A percentile compares a stretch with the other conserved stretches of the same genome.
Evolutionary conservation across 2,797 vertebrate species (phyloP).

Genomic region (Salarias fasciatus): DNA sequence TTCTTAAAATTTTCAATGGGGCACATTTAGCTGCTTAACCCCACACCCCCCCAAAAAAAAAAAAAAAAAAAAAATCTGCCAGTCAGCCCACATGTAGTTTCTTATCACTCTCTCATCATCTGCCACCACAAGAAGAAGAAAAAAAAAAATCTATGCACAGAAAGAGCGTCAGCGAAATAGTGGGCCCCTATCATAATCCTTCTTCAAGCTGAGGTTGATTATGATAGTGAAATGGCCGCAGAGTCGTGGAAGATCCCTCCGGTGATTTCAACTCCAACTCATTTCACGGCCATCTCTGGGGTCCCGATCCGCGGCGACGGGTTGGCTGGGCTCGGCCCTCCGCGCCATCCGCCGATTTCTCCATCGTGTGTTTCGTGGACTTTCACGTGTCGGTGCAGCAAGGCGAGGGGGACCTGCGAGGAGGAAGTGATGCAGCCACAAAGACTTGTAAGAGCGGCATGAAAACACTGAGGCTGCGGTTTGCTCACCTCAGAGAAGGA

Average conservation of each 20-base stretch:
- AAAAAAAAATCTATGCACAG: slow-evolving; percentile 40
- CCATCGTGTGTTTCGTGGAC: slow-evolving; percentile 64
- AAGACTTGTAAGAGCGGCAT: slow-evolving; percentile 57
- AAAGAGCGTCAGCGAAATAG: slow-evolving; percentile 58
- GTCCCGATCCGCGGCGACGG: slow-evolving; percentile 51
- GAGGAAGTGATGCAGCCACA: slow-evolving; percentile 78
- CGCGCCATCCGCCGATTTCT: slow-evolving; percentile 49
- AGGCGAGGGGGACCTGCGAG: slow-evolving; percentile 35
- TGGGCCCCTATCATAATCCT: slow-evolving; percentile 52
- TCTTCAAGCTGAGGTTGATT: slow-evolving; percentile 63
- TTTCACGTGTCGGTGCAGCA: slow-evolving; percentile 56
- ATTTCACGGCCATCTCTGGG: slow-evolving; percentile 61
- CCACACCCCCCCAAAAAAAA: too few relatives aligned
- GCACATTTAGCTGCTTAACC: slow-evolving; percentile 36
- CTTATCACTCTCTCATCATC: slow-evolving; percentile 56
- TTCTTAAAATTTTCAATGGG: slow-evolving; percentile 31
- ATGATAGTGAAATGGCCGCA: slow-evolving; percentile 62
- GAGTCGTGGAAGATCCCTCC: slow-evolving; percentile 54
- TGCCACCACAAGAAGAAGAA: slow-evolving; percentile 13
- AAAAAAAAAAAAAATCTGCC: slow-evolving; percentile 18
- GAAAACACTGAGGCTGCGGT: slow-evolving; percentile 64
- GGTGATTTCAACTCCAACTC: slow-evolving; percentile 58
- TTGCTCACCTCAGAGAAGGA: slow-evolving; percentile 71
- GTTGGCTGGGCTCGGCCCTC: slow-evolving; percentile 38
- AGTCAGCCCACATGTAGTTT: slow-evolving; percentile 45